phyloP scores from a whole-genome alignment of 2,113 vertebrate genomes.

The Apaloderma vittatum region DNA sequence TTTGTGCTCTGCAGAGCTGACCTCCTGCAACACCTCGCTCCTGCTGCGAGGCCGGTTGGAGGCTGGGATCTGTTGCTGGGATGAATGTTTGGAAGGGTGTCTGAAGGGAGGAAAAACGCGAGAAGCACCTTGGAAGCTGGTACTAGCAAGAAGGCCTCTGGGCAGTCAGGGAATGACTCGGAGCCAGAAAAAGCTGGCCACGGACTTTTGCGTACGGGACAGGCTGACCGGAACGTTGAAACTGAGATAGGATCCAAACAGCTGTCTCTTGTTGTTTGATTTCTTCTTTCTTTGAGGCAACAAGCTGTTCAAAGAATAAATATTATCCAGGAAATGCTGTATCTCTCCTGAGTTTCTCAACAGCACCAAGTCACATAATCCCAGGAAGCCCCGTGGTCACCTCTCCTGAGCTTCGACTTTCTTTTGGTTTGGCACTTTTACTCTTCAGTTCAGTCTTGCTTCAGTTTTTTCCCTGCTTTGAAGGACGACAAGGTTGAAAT shows the following conservation, averaged over 20 bases:
- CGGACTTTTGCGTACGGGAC: not conserved
- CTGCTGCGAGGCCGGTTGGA: not conserved
- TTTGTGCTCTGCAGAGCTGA: not conserved
- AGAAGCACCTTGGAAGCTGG: not conserved
- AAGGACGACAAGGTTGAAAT: not conserved
- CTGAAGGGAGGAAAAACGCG: not conserved
- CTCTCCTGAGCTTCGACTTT: not conserved
- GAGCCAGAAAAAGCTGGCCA: not conserved
- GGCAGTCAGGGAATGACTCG: not conserved
- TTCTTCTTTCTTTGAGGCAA: not conserved
- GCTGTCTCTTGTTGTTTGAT: not conserved
- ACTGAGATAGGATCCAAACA: not conserved
- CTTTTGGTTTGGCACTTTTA: not conserved
- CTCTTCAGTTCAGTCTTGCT: not conserved
- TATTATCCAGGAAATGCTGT: not conserved
- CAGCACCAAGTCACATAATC: not conserved
- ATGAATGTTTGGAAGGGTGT: not conserved
- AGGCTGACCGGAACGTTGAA: not conserved
- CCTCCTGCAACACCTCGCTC: not conserved
- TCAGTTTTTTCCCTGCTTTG: not conserved
- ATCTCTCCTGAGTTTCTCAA: not conserved
- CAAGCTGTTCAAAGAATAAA: not conserved
- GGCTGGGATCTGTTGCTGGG: not conserved
- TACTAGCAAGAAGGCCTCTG: not conserved
- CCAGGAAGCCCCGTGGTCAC: fast-evolving